A percentile compares a stretch with the other conserved stretches of the same genome.
Conservation (phyloP, 2,113 vertebrate genomes). For the Macroglossus sobrinus region DNA sequence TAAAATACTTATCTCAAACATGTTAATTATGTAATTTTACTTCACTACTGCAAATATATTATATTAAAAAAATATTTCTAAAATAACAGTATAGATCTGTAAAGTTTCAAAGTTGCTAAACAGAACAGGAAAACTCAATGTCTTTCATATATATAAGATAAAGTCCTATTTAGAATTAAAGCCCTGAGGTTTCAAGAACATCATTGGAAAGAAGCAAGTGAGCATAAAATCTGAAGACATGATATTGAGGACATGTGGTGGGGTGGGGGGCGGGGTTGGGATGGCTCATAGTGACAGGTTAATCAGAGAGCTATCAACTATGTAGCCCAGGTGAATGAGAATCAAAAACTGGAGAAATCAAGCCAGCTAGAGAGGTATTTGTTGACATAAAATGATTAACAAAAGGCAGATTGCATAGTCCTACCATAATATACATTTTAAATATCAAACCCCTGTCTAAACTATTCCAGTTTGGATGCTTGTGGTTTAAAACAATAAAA, state of each 20-base stretch:
- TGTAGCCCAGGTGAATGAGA: neutral
- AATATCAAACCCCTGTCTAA: neutral
- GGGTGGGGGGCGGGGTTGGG: no score
- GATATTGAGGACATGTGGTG: neutral
- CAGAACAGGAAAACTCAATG: neutral
- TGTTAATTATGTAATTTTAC: neutral
- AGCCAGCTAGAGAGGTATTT: neutral
- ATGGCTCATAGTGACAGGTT: neutral
- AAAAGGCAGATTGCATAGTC: neutral
- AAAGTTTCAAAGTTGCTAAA: slow-evolving; percentile 6
- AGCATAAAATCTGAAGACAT: neutral
- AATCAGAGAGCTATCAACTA: neutral
- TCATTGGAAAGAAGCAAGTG: neutral
- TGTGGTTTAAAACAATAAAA: neutral
- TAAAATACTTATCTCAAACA: neutral
- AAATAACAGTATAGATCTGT: neutral
- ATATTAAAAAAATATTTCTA: neutral
- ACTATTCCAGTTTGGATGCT: neutral
- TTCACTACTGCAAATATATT: neutral
- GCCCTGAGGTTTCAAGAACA: neutral
- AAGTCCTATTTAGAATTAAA: neutral
- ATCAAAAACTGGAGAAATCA: neutral
- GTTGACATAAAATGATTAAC: neutral
- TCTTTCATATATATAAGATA: neutral
- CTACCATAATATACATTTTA: neutral